phyloP scores from a whole-genome alignment of 1,140 invertebrate genomes.

The Achatina immaculata region DNA sequence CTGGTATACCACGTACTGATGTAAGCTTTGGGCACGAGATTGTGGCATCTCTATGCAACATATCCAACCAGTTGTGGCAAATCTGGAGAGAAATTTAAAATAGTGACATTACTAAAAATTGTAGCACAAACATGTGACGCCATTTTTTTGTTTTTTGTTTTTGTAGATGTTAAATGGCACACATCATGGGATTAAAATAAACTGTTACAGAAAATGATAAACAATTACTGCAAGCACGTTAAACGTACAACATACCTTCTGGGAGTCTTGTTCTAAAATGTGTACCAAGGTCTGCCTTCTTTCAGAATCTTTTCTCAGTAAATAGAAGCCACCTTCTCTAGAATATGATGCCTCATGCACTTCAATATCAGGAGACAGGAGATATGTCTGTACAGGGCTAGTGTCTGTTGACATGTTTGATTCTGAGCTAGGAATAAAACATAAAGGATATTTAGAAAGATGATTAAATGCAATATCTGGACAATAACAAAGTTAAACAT shows the following conservation, averaged over 20 bases:
- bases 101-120: no score
- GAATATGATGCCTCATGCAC: constrained; percentile 52
- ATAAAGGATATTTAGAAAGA: not conserved
- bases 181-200: no score
- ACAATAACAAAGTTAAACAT: not conserved
- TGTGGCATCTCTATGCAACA: constrained; percentile 63
- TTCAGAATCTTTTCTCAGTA: constrained; percentile 97
- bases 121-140: no score
- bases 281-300: constrained; percentile 89
- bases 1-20: no score
- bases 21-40: constrained; percentile 63
- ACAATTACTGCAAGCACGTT: no score
- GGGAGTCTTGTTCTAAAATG: constrained; percentile 89
- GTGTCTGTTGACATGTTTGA: constrained; percentile 49
- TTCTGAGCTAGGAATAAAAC: constrained; percentile 47
- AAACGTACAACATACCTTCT: constrained; percentile 79
- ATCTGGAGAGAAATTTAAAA: constrained; percentile 68
- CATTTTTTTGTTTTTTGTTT: no score
- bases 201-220: no score
- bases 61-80: constrained; percentile 67
- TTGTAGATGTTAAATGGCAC: no score
- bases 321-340: constrained; percentile 83
- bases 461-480: not conserved
- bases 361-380: constrained; percentile 61
- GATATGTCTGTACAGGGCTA: constrained; percentile 52